Conservation (phyloP, 1,140 invertebrate genomes). For the Pogonomyrmex californicus region DNA sequence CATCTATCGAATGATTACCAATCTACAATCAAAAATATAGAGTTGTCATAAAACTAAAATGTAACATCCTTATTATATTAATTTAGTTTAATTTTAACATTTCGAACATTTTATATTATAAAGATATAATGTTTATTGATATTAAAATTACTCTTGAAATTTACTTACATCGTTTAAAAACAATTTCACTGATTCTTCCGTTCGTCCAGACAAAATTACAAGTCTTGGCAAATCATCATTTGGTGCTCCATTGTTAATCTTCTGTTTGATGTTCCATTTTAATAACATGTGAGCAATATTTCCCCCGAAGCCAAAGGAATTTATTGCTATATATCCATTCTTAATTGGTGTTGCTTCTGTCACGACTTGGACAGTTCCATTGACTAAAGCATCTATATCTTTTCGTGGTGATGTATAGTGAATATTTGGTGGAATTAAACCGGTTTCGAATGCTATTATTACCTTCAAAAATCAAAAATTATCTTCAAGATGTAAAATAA, state of each 20-base stretch:
- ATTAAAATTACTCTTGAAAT: not conserved
- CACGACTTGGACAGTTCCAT: slow-evolving; percentile 2
- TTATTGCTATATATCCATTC: no score
- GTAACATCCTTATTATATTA: no score
- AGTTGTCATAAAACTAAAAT: no score
- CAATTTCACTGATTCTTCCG: slow-evolving; percentile 12
- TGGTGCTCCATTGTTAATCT: slow-evolving; percentile 15
- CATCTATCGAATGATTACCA: not conserved
- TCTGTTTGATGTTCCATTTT: slow-evolving; percentile 36
- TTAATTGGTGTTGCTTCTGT: slow-evolving; percentile 13
- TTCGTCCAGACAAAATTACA: not conserved
- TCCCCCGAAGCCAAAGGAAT: not conserved
- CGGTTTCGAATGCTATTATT: slow-evolving; percentile 26
- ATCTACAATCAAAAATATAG: not conserved
- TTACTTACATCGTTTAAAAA: slow-evolving; percentile 15
- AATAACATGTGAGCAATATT: slow-evolving; percentile 11
- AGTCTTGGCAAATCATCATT: slow-evolving; percentile 48
- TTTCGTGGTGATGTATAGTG: not conserved
- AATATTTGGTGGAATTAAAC: slow-evolving; percentile 32
- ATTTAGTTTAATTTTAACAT: no score
- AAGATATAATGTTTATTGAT: not conserved
- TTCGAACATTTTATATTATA: not conserved
- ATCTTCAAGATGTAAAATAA: no score
- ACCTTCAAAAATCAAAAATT: not conserved
- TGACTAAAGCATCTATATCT: not conserved